Conservation (phyloP, 1,140 invertebrate genomes). For the Parasteatoda tepidariorum region DNA sequence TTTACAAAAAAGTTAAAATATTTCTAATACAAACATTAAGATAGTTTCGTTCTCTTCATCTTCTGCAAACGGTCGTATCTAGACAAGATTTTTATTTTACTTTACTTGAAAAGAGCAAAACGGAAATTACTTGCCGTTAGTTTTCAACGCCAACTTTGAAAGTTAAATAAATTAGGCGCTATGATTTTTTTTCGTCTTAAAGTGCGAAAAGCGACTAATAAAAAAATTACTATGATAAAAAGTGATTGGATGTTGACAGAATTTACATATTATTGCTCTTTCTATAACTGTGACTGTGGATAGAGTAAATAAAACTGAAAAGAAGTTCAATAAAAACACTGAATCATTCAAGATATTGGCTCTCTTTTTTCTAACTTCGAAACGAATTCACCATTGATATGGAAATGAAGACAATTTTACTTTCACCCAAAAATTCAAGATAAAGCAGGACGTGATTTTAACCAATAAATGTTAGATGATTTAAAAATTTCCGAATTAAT, state of each 20-base stretch:
- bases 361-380: background rate
- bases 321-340: constrained; percentile 13
- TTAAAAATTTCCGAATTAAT: too few relatives aligned
- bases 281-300: background rate
- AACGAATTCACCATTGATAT: background rate
- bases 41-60: too few relatives aligned
- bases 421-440: background rate
- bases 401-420: background rate
- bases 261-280: constrained; percentile 55
- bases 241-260: constrained; percentile 29
- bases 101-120: constrained; percentile 35
- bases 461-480: too few relatives aligned
- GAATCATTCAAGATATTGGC: background rate
- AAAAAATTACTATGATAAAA: constrained; percentile 23
- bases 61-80: too few relatives aligned
- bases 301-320: constrained; percentile 24
- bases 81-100: too few relatives aligned
- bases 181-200: constrained; percentile 18
- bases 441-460: too few relatives aligned
- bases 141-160: constrained; percentile 7
- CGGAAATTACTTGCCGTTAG: constrained; percentile 23
- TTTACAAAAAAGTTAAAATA: too few relatives aligned
- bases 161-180: constrained; percentile 54
- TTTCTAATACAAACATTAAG: too few relatives aligned
- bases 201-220: constrained; percentile 3